Conservation (phyloP, 2,113 vertebrate genomes). For the Leiothrix lutea region DNA sequence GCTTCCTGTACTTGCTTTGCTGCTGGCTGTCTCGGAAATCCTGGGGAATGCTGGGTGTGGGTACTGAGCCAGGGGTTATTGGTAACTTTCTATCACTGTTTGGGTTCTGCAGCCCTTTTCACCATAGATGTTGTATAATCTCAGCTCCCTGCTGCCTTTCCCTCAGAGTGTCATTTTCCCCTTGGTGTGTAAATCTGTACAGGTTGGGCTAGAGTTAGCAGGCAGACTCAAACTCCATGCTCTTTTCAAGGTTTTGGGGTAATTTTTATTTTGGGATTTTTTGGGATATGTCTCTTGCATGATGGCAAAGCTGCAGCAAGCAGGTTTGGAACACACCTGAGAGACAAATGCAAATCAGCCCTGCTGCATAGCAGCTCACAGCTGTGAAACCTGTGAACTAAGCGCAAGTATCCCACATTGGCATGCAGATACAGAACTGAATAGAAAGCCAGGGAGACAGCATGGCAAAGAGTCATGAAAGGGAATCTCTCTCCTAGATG, state of each 20-base stretch:
- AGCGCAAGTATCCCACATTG: background rate
- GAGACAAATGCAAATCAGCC: conserved; percentile 12
- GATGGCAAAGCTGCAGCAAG: background rate
- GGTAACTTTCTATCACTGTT: background rate
- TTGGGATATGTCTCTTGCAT: background rate
- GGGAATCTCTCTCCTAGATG: background rate
- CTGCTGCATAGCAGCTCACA: background rate
- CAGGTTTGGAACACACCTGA: background rate
- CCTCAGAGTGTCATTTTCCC: background rate
- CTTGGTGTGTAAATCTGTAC: background rate
- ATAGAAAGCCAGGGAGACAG: background rate
- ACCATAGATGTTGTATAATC: background rate
- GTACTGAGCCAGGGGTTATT: background rate
- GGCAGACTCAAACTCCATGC: background rate
- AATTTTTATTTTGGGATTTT: background rate
- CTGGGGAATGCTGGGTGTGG: rapidly evolving
- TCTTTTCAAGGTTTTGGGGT: background rate
- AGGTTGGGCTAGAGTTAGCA: background rate
- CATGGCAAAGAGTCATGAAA: background rate
- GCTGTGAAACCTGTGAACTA: conserved; percentile 12
- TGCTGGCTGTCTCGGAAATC: rapidly evolving
- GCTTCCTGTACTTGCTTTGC: rapidly evolving
- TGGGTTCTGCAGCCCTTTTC: background rate
- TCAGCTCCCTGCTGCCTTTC: background rate
- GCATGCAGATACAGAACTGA: background rate